A percentile compares a stretch with the other conserved stretches of the same genome.
These are phyloP conservation scores for Diplolepis rosae DNA, from an alignment of 2,888 invertebrate genomes.

Conservation along the genomic window DNA sequence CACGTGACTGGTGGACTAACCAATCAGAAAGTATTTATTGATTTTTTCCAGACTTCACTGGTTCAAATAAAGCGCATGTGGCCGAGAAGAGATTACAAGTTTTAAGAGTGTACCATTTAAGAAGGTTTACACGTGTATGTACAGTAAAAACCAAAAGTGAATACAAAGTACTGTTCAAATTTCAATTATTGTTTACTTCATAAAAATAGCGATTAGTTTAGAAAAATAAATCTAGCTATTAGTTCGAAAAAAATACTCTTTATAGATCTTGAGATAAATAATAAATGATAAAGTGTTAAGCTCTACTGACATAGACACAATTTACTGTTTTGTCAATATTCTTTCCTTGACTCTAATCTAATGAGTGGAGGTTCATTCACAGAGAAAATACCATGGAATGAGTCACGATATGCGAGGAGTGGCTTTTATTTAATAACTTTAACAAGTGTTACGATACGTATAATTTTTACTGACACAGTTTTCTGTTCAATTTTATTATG, in stretches of 20 bases:
- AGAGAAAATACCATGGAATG: slow-evolving; percentile 1
- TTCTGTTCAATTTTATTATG: background rate
- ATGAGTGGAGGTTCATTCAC: background rate
- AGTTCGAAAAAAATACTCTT: no score
- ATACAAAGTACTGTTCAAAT: background rate
- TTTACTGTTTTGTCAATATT: slow-evolving; percentile 13
- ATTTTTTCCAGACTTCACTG: slow-evolving; percentile 39
- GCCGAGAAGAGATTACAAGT: slow-evolving; percentile 28
- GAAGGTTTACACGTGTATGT: slow-evolving; percentile 17
- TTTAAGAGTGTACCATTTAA: slow-evolving; percentile 27
- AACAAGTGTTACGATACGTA: no score
- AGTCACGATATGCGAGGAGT: background rate
- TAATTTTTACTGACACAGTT: no score
- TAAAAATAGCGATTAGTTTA: background rate
- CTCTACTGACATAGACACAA: background rate
- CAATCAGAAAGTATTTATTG: slow-evolving; percentile 44
- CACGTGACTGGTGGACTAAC: slow-evolving; percentile 48
- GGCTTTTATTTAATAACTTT: background rate
- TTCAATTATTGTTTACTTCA: background rate
- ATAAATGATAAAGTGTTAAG: background rate
- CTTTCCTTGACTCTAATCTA: slow-evolving; percentile 15
- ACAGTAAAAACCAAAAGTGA: background rate
- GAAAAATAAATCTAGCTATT: no score
- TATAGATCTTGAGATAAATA: background rate
- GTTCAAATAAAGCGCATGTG: slow-evolving; percentile 34